These are phyloP conservation scores for Stichopus chloronotus DNA, from an alignment of 35 echinoderm and acorn worm species.

Conservation along the genomic window DNA sequence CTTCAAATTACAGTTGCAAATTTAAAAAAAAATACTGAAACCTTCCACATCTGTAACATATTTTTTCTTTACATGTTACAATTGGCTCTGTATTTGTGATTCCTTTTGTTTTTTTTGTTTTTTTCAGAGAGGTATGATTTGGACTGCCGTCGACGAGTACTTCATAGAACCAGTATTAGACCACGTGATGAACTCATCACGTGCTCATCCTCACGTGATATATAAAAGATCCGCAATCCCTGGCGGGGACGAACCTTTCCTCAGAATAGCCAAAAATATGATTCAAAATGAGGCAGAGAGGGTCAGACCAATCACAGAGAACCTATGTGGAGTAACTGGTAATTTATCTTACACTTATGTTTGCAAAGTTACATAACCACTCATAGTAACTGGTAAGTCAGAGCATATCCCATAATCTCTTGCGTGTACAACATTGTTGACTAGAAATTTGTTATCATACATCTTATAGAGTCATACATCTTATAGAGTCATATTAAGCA, in stretches of 20 bases:
- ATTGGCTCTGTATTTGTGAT: background rate
- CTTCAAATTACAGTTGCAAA: background rate
- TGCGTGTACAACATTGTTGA: no score
- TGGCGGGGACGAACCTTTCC: background rate
- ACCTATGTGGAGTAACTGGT: conserved; percentile 58
- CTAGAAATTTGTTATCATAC: no score
- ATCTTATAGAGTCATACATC: no score
- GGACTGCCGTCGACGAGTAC: conserved; percentile 54
- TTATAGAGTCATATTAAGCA: no score
- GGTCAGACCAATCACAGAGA: background rate
- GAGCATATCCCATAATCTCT: no score
- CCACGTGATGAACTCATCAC: background rate
- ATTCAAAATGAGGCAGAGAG: background rate
- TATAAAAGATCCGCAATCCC: conserved; percentile 63
- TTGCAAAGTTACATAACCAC: no score
- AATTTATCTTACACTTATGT: background rate
- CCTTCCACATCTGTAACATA: no score
- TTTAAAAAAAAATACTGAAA: background rate
- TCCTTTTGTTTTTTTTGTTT: conserved; percentile 3
- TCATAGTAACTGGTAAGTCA: no score
- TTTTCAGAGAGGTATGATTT: conserved; percentile 76
- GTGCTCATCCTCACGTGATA: conserved; percentile 61
- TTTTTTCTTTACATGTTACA: no score
- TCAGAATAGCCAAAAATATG: background rate
- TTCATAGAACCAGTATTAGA: conserved; percentile 78